A percentile compares a stretch with the other conserved stretches of the same genome.
Evolutionary conservation across 2,113 vertebrate species (phyloP).

Genomic region (Toxostoma redivivum): DNA sequence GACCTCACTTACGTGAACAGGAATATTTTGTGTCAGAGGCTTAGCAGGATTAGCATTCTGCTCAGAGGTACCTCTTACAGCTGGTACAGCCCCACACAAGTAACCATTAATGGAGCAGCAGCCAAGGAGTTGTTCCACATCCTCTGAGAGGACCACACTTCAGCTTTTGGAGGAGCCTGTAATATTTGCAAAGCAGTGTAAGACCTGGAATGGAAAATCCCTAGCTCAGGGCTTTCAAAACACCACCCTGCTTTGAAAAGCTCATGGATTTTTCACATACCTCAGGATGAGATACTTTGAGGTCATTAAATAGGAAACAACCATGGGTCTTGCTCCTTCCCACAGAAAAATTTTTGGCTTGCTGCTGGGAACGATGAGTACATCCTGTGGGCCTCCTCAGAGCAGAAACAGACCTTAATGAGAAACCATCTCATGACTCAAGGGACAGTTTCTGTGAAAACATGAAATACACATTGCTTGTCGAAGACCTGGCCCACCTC

Average conservation of each 20-base stretch:
- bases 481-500: not conserved
- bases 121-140: not conserved
- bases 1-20: not conserved
- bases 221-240: not conserved
- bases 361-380: not conserved
- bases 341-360: not conserved
- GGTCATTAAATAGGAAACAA: not conserved
- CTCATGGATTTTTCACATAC: not conserved
- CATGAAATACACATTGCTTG: accelerated
- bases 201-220: not conserved
- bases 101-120: not conserved
- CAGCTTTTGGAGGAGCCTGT: not conserved
- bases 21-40: not conserved
- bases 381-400: not conserved
- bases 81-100: not conserved
- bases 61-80: not conserved
- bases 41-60: not conserved
- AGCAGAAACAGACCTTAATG: not conserved
- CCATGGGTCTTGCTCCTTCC: not conserved
- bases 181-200: not conserved
- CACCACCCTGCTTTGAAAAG: not conserved
- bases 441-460: not conserved
- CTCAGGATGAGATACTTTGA: not conserved
- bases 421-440: not conserved
- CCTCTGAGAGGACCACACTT: not conserved